A percentile compares a stretch with the other conserved stretches of the same genome.
These are phyloP conservation scores for Enteromius unitaeniatus DNA, from an alignment of 2,797 vertebrate genomes.

Conservation along the genomic window DNA sequence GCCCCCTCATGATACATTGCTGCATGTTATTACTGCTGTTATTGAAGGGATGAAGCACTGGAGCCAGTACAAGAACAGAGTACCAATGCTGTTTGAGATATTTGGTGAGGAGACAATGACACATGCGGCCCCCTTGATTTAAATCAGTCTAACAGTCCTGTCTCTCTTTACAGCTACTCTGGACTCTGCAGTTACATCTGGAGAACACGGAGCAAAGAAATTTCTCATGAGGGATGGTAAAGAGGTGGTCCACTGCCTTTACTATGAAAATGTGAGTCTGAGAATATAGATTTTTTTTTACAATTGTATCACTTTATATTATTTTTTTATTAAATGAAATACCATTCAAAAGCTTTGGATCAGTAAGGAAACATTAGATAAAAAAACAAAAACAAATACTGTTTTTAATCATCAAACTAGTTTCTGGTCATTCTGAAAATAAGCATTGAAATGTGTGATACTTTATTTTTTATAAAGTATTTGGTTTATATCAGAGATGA, in stretches of 20 bases:
- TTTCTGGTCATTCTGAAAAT: background rate
- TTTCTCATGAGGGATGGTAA: conserved; percentile 93
- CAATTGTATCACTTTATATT: background rate
- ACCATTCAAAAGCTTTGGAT: background rate
- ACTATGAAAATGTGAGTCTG: conserved; percentile 93
- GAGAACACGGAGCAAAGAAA: conserved; percentile 85
- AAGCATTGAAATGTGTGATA: background rate
- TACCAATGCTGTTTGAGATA: conserved; percentile 87
- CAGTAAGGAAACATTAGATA: background rate
- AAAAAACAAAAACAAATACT: background rate
- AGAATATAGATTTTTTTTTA: background rate
- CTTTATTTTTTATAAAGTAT: background rate
- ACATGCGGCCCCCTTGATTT: background rate
- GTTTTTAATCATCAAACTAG: background rate
- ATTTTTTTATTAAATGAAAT: background rate
- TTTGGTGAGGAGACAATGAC: conserved; percentile 79
- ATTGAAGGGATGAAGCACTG: conserved; percentile 93
- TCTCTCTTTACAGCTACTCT: conserved; percentile 80
- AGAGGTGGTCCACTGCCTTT: conserved; percentile 84
- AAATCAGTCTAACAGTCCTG: conserved; percentile 38
- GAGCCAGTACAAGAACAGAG: conserved; percentile 85
- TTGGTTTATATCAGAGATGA: background rate
- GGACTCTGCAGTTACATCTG: conserved; percentile 92
- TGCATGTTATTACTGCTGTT: conserved; percentile 88
- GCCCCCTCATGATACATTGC: conserved; percentile 77